These are phyloP conservation scores for Cercopithecus mona DNA, from an alignment of 2,113 vertebrate genomes.

Conservation along the genomic window DNA sequence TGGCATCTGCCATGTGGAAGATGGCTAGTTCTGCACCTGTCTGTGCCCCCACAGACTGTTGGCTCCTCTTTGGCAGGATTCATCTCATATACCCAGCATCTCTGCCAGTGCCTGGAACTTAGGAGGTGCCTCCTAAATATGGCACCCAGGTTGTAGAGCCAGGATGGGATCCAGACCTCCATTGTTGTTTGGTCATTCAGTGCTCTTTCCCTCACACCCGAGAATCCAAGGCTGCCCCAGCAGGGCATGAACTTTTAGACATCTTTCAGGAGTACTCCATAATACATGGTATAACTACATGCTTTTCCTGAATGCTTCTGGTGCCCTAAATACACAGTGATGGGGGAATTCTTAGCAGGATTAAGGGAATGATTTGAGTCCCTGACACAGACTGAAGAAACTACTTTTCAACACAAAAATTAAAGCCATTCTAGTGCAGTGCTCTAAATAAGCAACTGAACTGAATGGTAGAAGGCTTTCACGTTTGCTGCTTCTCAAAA, in stretches of 20 bases:
- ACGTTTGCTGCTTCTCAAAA: neutral
- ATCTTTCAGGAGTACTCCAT: neutral
- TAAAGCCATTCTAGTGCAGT: neutral
- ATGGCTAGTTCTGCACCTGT: neutral
- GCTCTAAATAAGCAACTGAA: neutral
- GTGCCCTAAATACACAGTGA: neutral
- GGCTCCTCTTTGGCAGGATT: neutral
- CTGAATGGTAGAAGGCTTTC: neutral
- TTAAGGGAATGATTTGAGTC: neutral
- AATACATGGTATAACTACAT: neutral
- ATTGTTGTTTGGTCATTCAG: neutral
- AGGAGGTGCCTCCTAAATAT: neutral
- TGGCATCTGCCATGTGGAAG: neutral
- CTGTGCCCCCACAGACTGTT: neutral
- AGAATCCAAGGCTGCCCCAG: neutral
- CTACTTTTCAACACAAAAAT: conserved; percentile 1
- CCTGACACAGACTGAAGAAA: neutral
- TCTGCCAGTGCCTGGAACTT: neutral
- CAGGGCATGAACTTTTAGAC: neutral
- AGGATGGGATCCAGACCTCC: neutral
- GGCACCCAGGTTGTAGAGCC: neutral
- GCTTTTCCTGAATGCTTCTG: neutral
- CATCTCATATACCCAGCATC: neutral
- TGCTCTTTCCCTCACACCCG: neutral
- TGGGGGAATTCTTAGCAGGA: neutral